These are phyloP conservation scores for Bufotes viridis DNA, from an alignment of 2,797 vertebrate species.

Conservation along the genomic window DNA sequence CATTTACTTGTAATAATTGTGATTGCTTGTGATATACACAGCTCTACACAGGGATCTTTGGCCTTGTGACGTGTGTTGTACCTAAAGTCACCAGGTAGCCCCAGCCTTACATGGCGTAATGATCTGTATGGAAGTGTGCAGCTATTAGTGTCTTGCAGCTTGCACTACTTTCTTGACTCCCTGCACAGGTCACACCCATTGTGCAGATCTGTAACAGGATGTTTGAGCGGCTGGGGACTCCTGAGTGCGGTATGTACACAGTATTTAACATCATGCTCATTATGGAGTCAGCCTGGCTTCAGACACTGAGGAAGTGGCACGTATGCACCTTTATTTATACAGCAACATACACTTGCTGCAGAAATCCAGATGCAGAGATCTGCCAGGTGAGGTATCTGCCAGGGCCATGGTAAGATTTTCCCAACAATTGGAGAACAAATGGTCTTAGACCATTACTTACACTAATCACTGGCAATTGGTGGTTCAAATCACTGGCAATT, in stretches of 20 bases:
- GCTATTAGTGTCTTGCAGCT: neutral
- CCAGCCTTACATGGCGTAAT: no score
- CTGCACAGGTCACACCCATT: conserved; percentile 4
- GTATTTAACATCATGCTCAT: neutral
- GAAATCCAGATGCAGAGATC: neutral
- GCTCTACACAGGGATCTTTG: no score
- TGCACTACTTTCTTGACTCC: neutral
- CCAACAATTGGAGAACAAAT: neutral
- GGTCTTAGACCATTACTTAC: neutral
- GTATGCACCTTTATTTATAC: conserved; percentile 5
- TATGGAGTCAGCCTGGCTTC: neutral
- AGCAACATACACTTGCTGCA: neutral
- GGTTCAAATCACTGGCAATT: neutral
- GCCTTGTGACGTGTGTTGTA: no score
- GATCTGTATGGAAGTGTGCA: neutral
- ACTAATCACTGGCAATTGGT: neutral
- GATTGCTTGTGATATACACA: no score
- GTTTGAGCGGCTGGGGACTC: neutral
- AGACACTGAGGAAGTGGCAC: neutral
- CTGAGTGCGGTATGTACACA: neutral
- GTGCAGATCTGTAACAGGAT: conserved; percentile 9
- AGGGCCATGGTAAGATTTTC: neutral
- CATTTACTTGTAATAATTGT: no score
- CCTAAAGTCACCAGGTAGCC: no score
- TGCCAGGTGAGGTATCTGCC: neutral